phyloP scores from a whole-genome alignment of 2,797 vertebrate species.

The Pantherophis vulpinus region DNA sequence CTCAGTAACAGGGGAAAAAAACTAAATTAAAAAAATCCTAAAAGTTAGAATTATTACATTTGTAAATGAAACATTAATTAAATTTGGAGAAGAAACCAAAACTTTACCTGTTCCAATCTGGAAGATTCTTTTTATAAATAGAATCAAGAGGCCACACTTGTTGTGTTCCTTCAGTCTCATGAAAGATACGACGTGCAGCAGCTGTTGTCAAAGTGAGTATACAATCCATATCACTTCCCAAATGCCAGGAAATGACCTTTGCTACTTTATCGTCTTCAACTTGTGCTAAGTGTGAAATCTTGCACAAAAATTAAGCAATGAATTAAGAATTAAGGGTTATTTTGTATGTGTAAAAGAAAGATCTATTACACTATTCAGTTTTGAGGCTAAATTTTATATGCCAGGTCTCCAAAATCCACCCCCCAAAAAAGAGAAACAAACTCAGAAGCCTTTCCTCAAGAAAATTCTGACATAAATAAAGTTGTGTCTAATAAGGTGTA shows the following conservation, averaged over 20 bases:
- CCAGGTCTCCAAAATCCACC: not conserved
- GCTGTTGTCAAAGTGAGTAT: slow-evolving; percentile 83
- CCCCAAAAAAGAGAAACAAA: not conserved
- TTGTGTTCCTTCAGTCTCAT: slow-evolving; percentile 79
- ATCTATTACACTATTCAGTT: not conserved
- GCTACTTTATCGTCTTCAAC: slow-evolving; percentile 82
- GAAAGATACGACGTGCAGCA: slow-evolving; percentile 78
- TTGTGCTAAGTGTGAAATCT: slow-evolving; percentile 87
- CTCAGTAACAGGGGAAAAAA: not conserved
- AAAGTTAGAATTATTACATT: not conserved
- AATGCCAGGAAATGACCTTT: slow-evolving; percentile 88
- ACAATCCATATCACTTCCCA: slow-evolving; percentile 90
- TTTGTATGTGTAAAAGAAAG: not conserved
- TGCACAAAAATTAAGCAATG: slow-evolving; percentile 39
- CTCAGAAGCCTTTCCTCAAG: not conserved
- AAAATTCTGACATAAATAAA: not conserved
- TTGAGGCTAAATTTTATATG: not conserved
- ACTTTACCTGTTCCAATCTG: slow-evolving; percentile 79
- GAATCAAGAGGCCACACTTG: slow-evolving; percentile 88
- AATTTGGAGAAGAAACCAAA: not conserved
- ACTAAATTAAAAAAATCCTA: not conserved
- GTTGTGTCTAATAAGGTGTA: not conserved
- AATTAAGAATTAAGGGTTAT: not conserved
- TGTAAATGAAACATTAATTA: not conserved
- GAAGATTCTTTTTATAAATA: slow-evolving; percentile 71